Evolutionary conservation across 1,140 invertebrate genomes (phyloP).

Genomic region (Polypedilum pembai): DNA sequence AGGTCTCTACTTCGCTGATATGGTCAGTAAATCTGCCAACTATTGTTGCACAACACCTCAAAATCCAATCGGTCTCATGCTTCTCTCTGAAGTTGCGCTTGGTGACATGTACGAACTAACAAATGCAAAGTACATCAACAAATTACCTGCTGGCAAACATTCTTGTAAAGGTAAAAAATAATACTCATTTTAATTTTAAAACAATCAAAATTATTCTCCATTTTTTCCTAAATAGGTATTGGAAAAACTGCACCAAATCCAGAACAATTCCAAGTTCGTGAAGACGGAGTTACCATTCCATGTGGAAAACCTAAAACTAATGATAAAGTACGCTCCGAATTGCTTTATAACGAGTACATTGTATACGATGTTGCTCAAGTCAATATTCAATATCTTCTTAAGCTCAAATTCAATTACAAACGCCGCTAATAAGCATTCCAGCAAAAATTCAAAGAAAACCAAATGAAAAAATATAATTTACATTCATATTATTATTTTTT

Average conservation of each 20-base stretch:
- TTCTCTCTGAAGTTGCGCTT: conserved; percentile 93
- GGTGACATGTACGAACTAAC: conserved; percentile 78
- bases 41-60: conserved; percentile 76
- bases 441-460: too few species aligned
- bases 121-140: conserved; percentile 64
- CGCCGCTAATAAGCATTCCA: background rate
- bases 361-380: conserved; percentile 88
- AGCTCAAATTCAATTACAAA: conserved; percentile 70
- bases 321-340: conserved; percentile 43
- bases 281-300: conserved; percentile 67
- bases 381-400: conserved; percentile 70
- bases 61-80: conserved; percentile 70
- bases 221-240: background rate
- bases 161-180: conserved; percentile 60
- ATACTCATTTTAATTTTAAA: too few species aligned
- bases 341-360: conserved; percentile 87
- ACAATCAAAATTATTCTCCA: conserved; percentile 55
- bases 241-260: conserved; percentile 19
- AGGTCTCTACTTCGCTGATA: conserved; percentile 94
- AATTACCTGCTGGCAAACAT: conserved; percentile 68
- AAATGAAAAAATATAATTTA: too few species aligned
- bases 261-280: conserved; percentile 34
- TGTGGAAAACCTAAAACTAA: conserved; percentile 53
- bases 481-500: too few species aligned
- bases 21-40: conserved; percentile 98